Conservation (phyloP, 2,888 invertebrate species). For the Limnephilus auricula region DNA sequence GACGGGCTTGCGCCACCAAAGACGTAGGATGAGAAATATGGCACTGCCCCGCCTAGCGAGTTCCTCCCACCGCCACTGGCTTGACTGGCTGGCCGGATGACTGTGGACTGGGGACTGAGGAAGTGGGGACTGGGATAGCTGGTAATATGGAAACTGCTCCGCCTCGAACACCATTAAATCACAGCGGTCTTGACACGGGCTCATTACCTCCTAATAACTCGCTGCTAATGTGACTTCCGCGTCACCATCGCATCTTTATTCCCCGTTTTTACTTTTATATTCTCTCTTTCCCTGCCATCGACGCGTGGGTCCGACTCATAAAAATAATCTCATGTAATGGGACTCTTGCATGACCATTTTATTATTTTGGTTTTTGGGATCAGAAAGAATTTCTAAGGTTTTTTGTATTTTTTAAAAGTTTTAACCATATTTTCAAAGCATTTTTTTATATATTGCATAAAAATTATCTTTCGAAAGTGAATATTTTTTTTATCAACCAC, state of each 20-base stretch:
- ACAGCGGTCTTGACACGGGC: conserved; percentile 25
- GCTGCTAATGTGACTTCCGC: conserved; percentile 47
- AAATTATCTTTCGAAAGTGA: too few species aligned
- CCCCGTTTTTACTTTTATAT: not conserved
- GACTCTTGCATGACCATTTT: not conserved
- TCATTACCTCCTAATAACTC: conserved; percentile 60
- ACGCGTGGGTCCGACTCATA: conserved; percentile 11
- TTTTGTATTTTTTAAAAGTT: too few species aligned
- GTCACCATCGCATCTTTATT: conserved; percentile 13
- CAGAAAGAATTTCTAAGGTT: too few species aligned
- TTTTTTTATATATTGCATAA: too few species aligned
- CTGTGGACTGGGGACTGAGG: not conserved
- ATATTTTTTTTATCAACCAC: too few species aligned
- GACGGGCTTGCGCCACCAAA: not conserved
- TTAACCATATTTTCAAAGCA: too few species aligned
- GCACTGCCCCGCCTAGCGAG: not conserved
- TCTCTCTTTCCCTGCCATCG: not conserved
- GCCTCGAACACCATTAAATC: conserved; percentile 56
- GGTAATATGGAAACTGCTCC: not conserved
- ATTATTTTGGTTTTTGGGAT: too few species aligned
- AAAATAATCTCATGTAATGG: too few species aligned
- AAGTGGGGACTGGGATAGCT: not conserved
- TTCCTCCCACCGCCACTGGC: not conserved
- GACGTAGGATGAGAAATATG: not conserved
- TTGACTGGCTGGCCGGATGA: not conserved